Evolutionary conservation across 2,797 vertebrate species (phyloP).

Genomic region (Centroberyx gerrardi): DNA sequence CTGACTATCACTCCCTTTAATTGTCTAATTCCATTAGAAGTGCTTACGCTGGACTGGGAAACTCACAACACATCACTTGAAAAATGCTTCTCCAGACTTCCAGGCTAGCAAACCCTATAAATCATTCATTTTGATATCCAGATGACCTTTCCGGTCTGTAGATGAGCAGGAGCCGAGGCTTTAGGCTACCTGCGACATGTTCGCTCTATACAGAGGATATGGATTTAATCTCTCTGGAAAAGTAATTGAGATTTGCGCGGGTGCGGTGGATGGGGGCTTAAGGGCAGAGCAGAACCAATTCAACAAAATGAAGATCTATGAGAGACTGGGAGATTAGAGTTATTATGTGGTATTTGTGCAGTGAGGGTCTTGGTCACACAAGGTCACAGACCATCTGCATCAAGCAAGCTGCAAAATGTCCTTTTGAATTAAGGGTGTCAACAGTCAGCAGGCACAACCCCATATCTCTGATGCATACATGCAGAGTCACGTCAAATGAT

Average conservation of each 20-base stretch:
- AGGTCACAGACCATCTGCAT: constrained; percentile 1
- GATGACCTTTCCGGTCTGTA: constrained; percentile 21
- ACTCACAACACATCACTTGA: constrained; percentile 1
- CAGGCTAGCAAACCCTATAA: not conserved
- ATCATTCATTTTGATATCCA: constrained; percentile 42
- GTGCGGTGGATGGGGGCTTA: not conserved
- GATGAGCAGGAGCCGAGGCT: not conserved
- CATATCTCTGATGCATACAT: not conserved
- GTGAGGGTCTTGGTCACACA: not conserved
- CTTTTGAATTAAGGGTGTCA: not conserved
- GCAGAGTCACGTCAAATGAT: constrained; percentile 25
- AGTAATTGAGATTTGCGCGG: not conserved
- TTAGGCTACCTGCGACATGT: not conserved
- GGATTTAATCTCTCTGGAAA: constrained; percentile 5
- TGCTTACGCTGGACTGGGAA: not conserved
- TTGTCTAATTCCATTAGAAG: constrained; percentile 26
- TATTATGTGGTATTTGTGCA: not conserved
- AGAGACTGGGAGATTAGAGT: constrained; percentile 1
- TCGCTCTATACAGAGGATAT: too few species aligned
- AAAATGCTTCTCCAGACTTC: not conserved
- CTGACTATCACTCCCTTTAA: not conserved
- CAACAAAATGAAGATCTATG: not conserved
- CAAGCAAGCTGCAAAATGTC: not conserved
- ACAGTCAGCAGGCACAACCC: not conserved
- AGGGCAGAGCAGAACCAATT: not conserved